Evolutionary conservation across 2,113 vertebrate genomes (phyloP).

Genomic region (Hippolais icterina): DNA sequence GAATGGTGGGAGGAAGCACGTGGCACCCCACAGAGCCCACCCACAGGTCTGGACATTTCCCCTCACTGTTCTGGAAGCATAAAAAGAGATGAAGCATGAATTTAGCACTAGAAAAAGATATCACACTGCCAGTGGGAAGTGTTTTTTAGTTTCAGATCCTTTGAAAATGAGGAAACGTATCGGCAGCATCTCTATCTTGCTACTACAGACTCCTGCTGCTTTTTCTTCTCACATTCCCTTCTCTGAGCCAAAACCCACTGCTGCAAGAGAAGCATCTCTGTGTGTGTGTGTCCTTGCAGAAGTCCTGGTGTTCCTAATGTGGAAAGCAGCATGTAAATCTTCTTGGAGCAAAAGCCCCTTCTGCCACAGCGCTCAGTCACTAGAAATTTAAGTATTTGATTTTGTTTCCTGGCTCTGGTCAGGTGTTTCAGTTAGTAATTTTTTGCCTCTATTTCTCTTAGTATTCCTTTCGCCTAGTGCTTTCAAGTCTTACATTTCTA

Average conservation of each 20-base stretch:
- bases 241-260: neutral
- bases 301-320: rapidly evolving
- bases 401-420: neutral
- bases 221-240: neutral
- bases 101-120: neutral
- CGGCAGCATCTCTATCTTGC: neutral
- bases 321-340: neutral
- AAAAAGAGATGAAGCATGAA: neutral
- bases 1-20: neutral
- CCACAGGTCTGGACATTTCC: neutral
- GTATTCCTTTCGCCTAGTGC: neutral
- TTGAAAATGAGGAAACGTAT: neutral
- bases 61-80: neutral
- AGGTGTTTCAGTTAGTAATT: neutral
- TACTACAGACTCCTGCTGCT: neutral
- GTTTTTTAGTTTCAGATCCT: neutral
- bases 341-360: neutral
- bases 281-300: neutral
- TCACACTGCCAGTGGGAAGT: neutral
- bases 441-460: neutral
- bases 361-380: neutral
- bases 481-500: neutral
- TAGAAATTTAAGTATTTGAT: neutral
- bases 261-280: neutral
- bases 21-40: neutral